A percentile compares a stretch with the other conserved stretches of the same genome.
These are phyloP conservation scores for Paratrypauchen microcephalus DNA, from an alignment of 2,797 vertebrate genomes.

Conservation along the genomic window DNA sequence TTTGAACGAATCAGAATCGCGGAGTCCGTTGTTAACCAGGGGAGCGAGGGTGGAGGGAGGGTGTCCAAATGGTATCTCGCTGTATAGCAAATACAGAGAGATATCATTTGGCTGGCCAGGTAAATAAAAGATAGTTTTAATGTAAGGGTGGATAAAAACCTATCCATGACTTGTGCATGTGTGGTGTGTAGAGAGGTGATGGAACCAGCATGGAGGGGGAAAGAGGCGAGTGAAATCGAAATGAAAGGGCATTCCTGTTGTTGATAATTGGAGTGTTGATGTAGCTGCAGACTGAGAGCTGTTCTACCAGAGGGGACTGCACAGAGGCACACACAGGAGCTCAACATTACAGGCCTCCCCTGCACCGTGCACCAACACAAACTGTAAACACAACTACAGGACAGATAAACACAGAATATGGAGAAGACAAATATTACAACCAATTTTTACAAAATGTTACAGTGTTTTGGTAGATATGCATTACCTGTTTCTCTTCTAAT, in stretches of 20 bases:
- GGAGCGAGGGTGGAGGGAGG: too few species aligned
- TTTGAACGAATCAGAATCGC: too few species aligned
- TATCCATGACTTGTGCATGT: neutral
- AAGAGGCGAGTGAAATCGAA: constrained; percentile 58
- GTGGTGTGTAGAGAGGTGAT: neutral
- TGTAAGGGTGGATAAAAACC: neutral
- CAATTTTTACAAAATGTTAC: too few species aligned
- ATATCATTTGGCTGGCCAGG: too few species aligned
- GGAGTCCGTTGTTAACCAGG: too few species aligned
- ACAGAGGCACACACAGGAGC: constrained; percentile 54
- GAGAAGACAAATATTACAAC: neutral
- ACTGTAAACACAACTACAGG: constrained; percentile 10
- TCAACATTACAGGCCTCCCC: constrained; percentile 56
- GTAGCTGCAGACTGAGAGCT: constrained; percentile 62
- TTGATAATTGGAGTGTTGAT: constrained; percentile 70
- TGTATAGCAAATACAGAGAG: too few species aligned
- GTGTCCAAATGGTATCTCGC: too few species aligned
- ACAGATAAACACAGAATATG: neutral
- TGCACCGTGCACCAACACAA: constrained; percentile 41
- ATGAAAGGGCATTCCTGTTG: constrained; percentile 65
- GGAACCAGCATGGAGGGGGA: constrained; percentile 24
- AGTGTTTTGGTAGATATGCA: too few species aligned
- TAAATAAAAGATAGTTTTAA: neutral
- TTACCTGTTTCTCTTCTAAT: too few species aligned
- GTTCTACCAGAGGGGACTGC: constrained; percentile 61